Evolutionary conservation across 2,113 vertebrate genomes (phyloP).

Genomic region (Callospermophilus lateralis): DNA sequence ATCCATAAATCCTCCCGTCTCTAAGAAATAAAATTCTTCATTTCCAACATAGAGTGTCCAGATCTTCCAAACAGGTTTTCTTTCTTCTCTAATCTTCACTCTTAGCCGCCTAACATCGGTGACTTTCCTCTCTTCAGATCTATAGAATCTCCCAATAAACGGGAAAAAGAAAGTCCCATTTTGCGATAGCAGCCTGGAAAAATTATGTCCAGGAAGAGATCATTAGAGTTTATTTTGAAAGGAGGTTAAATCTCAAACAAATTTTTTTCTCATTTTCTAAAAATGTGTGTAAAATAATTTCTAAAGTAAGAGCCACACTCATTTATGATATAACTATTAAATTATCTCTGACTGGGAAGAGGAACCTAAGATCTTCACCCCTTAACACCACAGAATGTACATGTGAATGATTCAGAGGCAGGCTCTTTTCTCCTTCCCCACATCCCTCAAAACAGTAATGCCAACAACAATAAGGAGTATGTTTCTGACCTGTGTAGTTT

Average conservation of each 20-base stretch:
- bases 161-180: neutral
- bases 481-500: conserved; percentile 40
- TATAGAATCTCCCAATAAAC: neutral
- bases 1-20: conserved; percentile 64
- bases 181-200: neutral
- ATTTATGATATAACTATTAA: neutral
- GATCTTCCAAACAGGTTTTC: conserved; percentile 36
- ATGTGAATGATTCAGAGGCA: neutral
- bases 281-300: conserved; percentile 27
- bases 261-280: neutral
- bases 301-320: neutral
- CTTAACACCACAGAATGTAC: rapidly evolving
- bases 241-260: conserved; percentile 16
- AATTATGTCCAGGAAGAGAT: neutral
- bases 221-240: conserved; percentile 28
- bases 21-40: conserved; percentile 57
- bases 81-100: conserved; percentile 33
- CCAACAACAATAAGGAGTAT: neutral
- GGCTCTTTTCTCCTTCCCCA: neutral
- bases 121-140: conserved; percentile 23
- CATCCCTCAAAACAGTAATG: neutral
- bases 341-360: neutral
- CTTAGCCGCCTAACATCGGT: neutral
- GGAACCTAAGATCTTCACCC: neutral
- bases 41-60: conserved; percentile 40